These are phyloP conservation scores for Indicator indicator DNA, from an alignment of 2,113 vertebrate species.

Conservation along the genomic window DNA sequence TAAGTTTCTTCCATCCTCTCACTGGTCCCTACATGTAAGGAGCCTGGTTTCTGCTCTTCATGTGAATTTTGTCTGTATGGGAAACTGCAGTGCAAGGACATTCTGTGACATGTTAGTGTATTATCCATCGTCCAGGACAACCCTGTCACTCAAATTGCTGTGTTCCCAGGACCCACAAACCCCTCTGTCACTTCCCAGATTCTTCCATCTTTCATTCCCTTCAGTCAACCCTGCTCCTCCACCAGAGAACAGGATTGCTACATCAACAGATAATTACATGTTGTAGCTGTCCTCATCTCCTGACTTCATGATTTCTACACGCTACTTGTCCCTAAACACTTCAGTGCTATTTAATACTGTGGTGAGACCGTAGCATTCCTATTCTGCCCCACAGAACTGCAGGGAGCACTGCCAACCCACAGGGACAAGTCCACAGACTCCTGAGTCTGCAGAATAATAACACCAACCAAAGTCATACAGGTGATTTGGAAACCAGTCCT, in stretches of 20 bases:
- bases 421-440: background rate
- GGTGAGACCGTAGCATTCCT: rapidly evolving
- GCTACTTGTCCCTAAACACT: background rate
- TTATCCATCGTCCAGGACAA: background rate
- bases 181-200: background rate
- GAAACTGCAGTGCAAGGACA: background rate
- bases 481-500: background rate
- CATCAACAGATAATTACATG: background rate
- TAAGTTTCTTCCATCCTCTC: background rate
- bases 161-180: background rate
- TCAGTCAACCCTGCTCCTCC: background rate
- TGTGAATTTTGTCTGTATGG: background rate
- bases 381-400: background rate
- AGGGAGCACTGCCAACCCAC: rapidly evolving
- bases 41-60: background rate
- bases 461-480: rapidly evolving
- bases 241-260: background rate
- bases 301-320: background rate
- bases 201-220: background rate
- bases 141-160: background rate
- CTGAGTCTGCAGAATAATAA: background rate
- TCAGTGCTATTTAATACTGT: background rate
- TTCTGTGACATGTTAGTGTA: background rate
- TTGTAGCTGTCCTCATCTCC: background rate
- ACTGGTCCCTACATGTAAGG: rapidly evolving